Base-by-base conservation (phyloP, 2,797 vertebrate genomes). In the Oryzias dopingdopingensis region DNA sequence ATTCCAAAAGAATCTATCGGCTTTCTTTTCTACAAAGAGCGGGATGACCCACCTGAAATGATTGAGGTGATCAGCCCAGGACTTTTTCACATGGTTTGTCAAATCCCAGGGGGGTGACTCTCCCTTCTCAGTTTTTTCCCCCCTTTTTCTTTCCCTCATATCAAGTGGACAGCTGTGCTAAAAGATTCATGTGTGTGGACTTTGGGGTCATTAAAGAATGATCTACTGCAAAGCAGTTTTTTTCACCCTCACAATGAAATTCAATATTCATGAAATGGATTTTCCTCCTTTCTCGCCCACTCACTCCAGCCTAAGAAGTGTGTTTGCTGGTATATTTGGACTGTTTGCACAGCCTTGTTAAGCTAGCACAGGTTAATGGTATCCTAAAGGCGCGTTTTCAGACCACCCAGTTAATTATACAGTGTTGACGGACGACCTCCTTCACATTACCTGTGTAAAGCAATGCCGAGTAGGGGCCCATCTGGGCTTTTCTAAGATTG, bases 181-280 rank as follows among this genome's bases (percentile, higher is more conserved):
- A 92, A 92, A 90, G 86, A 92, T 92, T 90, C 83, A 92, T 90
- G 87, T 63, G 4, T 87, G 85, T 87, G 87, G 89, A 89, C 88
- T 90, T 88, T 88, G 76, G 88, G 89, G 83, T 90, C 89, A 90
- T 90, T 92, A 90, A 91, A 89, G 80, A 87, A 89, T 85, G 84
- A 91, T 91, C 82, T 82, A 76, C 67, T 71, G 83, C 67, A 82
- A 84, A 85, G 83, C 79, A 77, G 84, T 85, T 89, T 89, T 89
- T 85, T 85, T 47, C 71, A 60, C 67, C 72, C 80, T 89, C 80
- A 87, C 85, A 88, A 89, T 84, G 86, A 88, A 91, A 91, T 91
- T 77, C 82, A 89, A 90, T 90, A 90, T 90, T 90, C 86, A 90
- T 87, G 88, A 88, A 88, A 88, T 88, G 56, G 85, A 90, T 89